A percentile compares a stretch with the other conserved stretches of the same genome.
Conservation (phyloP, 2,797 vertebrate genomes). For the Centroberyx gerrardi region DNA sequence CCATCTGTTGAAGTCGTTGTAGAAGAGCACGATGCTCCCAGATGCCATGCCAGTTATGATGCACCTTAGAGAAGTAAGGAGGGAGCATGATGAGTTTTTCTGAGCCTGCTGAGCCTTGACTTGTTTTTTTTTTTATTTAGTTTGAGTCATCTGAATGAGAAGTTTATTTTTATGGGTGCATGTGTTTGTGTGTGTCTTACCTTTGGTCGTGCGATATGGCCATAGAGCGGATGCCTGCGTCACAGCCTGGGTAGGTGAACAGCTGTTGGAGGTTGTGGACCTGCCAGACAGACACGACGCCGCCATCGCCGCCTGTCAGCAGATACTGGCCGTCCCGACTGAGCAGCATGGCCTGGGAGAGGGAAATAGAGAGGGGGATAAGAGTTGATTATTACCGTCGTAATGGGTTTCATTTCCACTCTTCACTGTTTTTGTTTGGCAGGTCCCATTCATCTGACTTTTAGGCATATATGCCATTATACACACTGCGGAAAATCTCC, state of each 20-base stretch:
- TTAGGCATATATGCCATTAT: no score
- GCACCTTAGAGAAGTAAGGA: conserved; percentile 84
- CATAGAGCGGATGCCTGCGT: conserved; percentile 97
- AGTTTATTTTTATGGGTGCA: not conserved
- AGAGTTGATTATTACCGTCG: not conserved
- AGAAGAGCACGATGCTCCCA: conserved; percentile 99
- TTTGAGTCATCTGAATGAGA: not conserved
- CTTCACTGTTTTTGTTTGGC: not conserved
- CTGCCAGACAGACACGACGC: conserved; percentile 94
- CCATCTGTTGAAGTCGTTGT: conserved; percentile 99
- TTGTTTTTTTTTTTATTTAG: not conserved
- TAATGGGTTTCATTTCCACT: not conserved
- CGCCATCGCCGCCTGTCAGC: conserved; percentile 94
- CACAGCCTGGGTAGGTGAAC: conserved; percentile 96
- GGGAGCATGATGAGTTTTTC: not conserved
- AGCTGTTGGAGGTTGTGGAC: conserved; percentile 92
- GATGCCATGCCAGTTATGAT: conserved; percentile 98
- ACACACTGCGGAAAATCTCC: no score
- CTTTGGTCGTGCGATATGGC: conserved; percentile 97
- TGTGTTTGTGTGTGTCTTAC: conserved; percentile 72
- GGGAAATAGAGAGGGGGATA: not conserved
- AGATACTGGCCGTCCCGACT: conserved; percentile 98
- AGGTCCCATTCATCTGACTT: no score
- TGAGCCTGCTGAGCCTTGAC: not conserved
- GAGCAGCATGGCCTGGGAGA: conserved; percentile 91